Conservation (phyloP, 37 sponge, comb jelly and placozoan species). For the Eunapius fragilis region DNA sequence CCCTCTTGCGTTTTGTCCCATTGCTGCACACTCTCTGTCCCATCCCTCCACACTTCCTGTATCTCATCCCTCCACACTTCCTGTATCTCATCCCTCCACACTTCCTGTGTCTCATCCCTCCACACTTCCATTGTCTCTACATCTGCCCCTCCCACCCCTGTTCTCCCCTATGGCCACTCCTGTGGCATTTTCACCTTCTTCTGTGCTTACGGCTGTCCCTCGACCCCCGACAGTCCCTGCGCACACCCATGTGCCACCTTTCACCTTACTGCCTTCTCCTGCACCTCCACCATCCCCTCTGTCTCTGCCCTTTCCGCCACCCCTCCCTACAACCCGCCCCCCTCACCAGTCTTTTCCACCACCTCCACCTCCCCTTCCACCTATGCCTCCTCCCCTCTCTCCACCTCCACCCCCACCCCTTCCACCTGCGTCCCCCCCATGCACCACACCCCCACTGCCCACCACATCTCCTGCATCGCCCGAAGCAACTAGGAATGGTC, state of each 20-base stretch:
- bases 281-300: not conserved
- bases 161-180: not conserved
- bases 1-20: not conserved
- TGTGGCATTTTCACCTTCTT: not conserved
- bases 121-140: not conserved
- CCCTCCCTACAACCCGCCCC: not conserved
- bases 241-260: not conserved
- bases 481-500: not conserved
- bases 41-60: no score
- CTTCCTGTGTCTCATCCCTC: not conserved
- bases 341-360: not conserved
- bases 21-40: no score
- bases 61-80: no score
- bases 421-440: not conserved
- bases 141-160: not conserved
- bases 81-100: no score
- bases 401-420: not conserved
- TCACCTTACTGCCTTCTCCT: not conserved
- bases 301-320: not conserved
- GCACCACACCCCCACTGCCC: not conserved
- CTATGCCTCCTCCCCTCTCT: not conserved
- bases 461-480: not conserved
- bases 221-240: not conserved
- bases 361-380: not conserved
- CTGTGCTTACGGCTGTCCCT: not conserved